Conservation (phyloP, 1,140 invertebrate species). For the Brachionus koreanus region DNA sequence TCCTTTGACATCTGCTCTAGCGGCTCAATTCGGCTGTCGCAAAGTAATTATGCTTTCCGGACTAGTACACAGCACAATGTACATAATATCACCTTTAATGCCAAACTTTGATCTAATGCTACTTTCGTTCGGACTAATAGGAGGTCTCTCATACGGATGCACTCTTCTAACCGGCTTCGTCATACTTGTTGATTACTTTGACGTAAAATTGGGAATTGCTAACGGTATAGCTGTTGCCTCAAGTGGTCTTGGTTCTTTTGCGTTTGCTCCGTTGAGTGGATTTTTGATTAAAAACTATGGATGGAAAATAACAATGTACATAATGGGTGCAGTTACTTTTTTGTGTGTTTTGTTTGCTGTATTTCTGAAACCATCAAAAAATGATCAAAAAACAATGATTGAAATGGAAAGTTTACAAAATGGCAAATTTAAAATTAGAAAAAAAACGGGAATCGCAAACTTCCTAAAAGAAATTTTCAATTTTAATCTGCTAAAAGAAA, state of each 20-base stretch:
- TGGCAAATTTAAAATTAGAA: not conserved
- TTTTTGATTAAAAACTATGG: conserved; percentile 50
- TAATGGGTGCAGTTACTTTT: not conserved
- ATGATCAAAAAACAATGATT: not conserved
- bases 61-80: conserved; percentile 70
- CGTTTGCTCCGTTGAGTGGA: conserved; percentile 52
- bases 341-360: not conserved
- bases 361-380: not conserved
- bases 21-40: conserved; percentile 80
- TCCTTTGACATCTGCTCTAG: conserved; percentile 81
- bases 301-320: conserved; percentile 49
- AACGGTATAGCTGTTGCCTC: conserved; percentile 72
- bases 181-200: conserved; percentile 85
- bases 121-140: conserved; percentile 76
- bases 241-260: conserved; percentile 53
- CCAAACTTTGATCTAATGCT: conserved; percentile 73
- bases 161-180: conserved; percentile 66
- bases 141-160: conserved; percentile 62
- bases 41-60: conserved; percentile 79
- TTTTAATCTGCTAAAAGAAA: conserved; percentile 69
- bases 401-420: not conserved
- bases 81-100: conserved; percentile 74
- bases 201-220: conserved; percentile 79
- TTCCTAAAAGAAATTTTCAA: conserved; percentile 77
- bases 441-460: not conserved